Base-by-base conservation (phyloP, 2,888 invertebrate species). In the Teleogryllus oceanicus region DNA sequence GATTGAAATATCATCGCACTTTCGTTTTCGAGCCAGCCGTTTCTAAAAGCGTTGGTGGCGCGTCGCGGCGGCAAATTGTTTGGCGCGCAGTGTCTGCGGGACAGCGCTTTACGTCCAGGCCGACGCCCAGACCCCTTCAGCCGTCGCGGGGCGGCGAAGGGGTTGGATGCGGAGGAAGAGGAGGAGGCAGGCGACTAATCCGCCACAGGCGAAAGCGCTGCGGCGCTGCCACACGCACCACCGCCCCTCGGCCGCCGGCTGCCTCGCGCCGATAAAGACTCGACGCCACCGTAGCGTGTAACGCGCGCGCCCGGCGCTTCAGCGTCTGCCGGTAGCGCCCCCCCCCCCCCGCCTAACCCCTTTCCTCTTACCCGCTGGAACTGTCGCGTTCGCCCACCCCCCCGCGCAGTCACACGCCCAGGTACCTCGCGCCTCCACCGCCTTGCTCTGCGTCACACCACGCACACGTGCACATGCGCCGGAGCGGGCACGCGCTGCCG, bases 341-440 rank as follows among this genome's bases (percentile, higher is more conserved):
- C 24, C 51, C 24, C 24, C 51, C 0, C 24, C 24, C 24, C 24
- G 24, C 24, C n/a, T 62, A 0, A 1, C 12, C n/a, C 62, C 62
- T 62, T 62, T 8, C 13, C 62, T 3, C 4, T 62, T 16, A 62
- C 4, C 0, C 62, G 62, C n/a, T 62, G 1, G 62, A 37, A 37
- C 37, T 37, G 5, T 37, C 62, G 3, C 62, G 49, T 51, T 21
- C 78, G 78, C 49, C 21, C 50, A 50, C n/a, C 78, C 20, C 21
- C 50, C 18, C n/a, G 49, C 78, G 16, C 50, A 5, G 49, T 51
- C 78, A 50, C 18, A 78, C 50, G 21, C 49, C 78, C 50, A 37
- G 50, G 77, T 21, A 77, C 51, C 18, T 74, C 50, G 50, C n/a
- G 77, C 37, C 80, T 49, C 77, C 76, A n/a, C 77, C 80, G n/a